A percentile compares a stretch with the other conserved stretches of the same genome.
Conservation (phyloP, 2,113 vertebrate species). For the Lutjanus erythropterus region DNA sequence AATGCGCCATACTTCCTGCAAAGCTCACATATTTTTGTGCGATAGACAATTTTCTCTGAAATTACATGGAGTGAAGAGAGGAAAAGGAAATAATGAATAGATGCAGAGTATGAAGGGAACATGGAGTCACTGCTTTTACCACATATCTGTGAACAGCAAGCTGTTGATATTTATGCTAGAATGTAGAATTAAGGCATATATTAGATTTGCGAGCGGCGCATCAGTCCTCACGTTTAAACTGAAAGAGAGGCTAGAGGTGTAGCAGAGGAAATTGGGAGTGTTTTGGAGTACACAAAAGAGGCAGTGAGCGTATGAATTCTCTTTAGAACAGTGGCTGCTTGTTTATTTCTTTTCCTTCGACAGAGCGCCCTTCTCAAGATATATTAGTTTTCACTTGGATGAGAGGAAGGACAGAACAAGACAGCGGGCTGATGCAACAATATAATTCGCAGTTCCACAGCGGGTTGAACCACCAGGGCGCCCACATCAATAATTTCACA, state of each 20-base stretch:
- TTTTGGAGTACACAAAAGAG: constrained; percentile 1
- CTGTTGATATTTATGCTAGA: constrained; percentile 38
- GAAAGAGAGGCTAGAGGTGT: constrained; percentile 16
- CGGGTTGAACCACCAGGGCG: constrained; percentile 28
- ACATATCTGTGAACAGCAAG: constrained; percentile 33
- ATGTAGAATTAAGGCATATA: constrained; percentile 26
- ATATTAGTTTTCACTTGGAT: constrained; percentile 33
- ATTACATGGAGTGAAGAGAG: background rate
- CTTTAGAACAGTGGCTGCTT: constrained; percentile 13
- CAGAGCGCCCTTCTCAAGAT: constrained; percentile 25
- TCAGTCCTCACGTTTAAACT: constrained; percentile 27
- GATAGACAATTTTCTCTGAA: constrained; percentile 24
- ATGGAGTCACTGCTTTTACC: constrained; percentile 26
- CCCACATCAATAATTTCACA: constrained; percentile 67
- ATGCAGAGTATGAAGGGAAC: constrained; percentile 29
- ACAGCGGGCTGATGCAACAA: constrained; percentile 49
- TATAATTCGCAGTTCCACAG: constrained; percentile 26
- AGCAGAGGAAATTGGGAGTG: constrained; percentile 11
- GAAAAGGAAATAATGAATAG: constrained; percentile 45
- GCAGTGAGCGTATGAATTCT: constrained; percentile 30
- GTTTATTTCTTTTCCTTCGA: constrained; percentile 47
- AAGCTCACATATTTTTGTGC: constrained; percentile 36
- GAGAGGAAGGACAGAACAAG: constrained; percentile 30
- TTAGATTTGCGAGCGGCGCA: constrained; percentile 31
- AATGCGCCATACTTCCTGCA: constrained; percentile 41